Percentiles rank a stretch among this genome's conserved stretches.
phyloP scores from a whole-genome alignment of 2,113 vertebrate genomes.

The Corydoras sp. region DNA sequence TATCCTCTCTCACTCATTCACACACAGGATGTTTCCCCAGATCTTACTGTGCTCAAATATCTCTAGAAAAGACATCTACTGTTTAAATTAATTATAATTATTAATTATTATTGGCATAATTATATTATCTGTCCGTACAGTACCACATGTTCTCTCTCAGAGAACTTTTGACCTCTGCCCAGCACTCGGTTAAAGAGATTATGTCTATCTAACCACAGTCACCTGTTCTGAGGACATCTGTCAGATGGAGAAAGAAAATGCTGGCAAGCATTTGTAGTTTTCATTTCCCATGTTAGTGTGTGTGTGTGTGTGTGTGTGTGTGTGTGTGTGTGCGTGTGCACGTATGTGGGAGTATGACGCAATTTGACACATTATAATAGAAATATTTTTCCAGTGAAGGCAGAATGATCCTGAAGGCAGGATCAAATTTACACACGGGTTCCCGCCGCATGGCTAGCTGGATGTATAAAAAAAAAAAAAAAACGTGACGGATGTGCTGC shows the following conservation, averaged over 20 bases:
- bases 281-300: background rate
- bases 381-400: constrained; percentile 23
- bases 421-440: background rate
- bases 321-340: background rate
- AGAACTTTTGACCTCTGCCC: no score
- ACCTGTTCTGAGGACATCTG: constrained; percentile 1
- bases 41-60: no score
- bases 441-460: background rate
- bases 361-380: constrained; percentile 8
- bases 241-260: constrained; percentile 34
- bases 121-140: no score
- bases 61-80: no score
- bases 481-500: background rate
- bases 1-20: no score
- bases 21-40: no score
- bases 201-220: no score
- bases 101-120: no score
- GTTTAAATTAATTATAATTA: no score
- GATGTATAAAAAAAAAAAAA: background rate
- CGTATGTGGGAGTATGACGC: constrained; percentile 15
- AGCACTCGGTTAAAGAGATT: no score
- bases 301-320: constrained; percentile 4
- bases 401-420: background rate
- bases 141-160: no score
- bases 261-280: background rate